Evolutionary conservation across 1,140 invertebrate species (phyloP).

Genomic region (Yoshiicerus persimilis): DNA sequence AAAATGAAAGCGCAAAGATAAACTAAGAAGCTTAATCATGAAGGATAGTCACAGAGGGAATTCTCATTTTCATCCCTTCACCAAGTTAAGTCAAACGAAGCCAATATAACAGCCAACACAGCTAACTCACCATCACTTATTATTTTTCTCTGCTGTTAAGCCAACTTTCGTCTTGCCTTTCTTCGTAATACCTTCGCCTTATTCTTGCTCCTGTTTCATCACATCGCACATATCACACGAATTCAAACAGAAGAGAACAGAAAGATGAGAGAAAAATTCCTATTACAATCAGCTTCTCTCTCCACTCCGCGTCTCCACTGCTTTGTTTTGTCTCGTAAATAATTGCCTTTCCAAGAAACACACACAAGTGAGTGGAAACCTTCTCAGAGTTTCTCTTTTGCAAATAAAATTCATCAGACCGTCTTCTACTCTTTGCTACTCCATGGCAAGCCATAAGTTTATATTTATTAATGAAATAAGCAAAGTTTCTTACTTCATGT

Average conservation of each 20-base stretch:
- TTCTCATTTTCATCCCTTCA: conserved; percentile 11
- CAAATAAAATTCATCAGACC: background rate
- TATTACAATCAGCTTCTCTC: background rate
- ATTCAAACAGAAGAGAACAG: background rate
- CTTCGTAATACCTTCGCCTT: background rate
- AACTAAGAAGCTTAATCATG: conserved; percentile 20
- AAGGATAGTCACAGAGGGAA: conserved; percentile 18
- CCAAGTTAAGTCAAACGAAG: background rate
- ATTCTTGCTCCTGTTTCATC: background rate
- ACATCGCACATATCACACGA: background rate
- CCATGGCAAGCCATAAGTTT: too few species aligned
- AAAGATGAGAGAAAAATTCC: background rate
- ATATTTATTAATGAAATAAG: too few species aligned
- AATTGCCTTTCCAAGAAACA: background rate
- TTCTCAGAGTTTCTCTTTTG: background rate
- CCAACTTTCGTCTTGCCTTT: background rate
- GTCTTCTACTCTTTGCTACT: background rate
- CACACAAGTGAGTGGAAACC: background rate
- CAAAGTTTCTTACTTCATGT: background rate
- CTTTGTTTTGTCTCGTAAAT: background rate
- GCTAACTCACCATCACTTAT: background rate
- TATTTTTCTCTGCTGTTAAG: background rate
- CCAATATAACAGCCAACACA: background rate
- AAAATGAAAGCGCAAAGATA: conserved; percentile 20
- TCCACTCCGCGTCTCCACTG: background rate